Percentiles rank a stretch among this genome's conserved stretches.
phyloP scores from a whole-genome alignment of 2,888 invertebrate species.

The Marronus borbonicus region DNA sequence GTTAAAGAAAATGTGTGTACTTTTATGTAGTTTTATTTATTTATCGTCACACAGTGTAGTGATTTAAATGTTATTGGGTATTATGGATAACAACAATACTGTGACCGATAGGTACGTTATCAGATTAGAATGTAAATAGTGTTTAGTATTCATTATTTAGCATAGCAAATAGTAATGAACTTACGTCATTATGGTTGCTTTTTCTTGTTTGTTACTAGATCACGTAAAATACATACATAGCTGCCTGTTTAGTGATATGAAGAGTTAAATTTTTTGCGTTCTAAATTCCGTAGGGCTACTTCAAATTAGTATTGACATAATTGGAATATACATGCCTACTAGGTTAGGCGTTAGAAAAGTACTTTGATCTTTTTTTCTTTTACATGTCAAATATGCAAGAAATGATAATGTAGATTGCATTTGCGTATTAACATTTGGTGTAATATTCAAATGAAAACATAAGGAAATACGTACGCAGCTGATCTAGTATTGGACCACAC shows the following conservation, averaged over 20 bases:
- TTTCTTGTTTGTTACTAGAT: constrained; percentile 54
- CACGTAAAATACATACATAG: constrained; percentile 54
- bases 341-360: too few relatives aligned
- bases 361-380: too few relatives aligned
- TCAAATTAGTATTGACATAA: not conserved
- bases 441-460: too few relatives aligned
- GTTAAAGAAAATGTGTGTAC: constrained; percentile 64
- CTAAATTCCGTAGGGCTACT: not conserved
- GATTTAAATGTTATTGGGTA: constrained; percentile 62
- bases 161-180: constrained; percentile 53
- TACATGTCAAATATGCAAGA: too few relatives aligned
- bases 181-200: constrained; percentile 59
- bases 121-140: constrained; percentile 42
- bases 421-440: too few relatives aligned
- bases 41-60: constrained; percentile 59
- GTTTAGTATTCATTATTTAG: constrained; percentile 41
- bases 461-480: too few relatives aligned
- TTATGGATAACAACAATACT: constrained; percentile 65
- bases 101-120: constrained; percentile 63
- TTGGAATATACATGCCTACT: too few relatives aligned
- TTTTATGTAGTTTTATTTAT: constrained; percentile 59
- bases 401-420: too few relatives aligned
- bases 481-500: too few relatives aligned
- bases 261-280: constrained; percentile 41
- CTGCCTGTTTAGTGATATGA: constrained; percentile 57